These are phyloP conservation scores for Rhynchopsitta pachyrhyncha DNA, from an alignment of 2,113 vertebrate species.

Conservation along the genomic window DNA sequence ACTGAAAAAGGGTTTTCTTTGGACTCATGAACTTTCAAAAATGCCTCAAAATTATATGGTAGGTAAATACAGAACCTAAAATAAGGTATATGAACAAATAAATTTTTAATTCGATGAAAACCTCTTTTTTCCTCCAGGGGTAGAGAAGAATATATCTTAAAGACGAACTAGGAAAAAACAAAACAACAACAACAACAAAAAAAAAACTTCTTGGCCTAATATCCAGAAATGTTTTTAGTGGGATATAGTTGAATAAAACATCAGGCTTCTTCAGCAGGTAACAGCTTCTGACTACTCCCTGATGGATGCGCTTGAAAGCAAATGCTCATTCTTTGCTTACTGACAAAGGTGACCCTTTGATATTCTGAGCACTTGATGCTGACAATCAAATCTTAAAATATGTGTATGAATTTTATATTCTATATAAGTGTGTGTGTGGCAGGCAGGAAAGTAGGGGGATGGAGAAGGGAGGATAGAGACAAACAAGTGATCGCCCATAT, in stretches of 20 bases:
- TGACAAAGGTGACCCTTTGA: slow-evolving; percentile 70
- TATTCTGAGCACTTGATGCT: slow-evolving; percentile 66
- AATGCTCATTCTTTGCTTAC: slow-evolving; percentile 70
- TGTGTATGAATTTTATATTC: slow-evolving; percentile 33
- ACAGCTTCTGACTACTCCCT: slow-evolving; percentile 66
- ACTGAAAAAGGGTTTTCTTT: neutral
- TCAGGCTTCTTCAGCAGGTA: slow-evolving; percentile 64
- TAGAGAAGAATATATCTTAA: neutral
- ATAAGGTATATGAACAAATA: neutral
- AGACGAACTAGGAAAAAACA: neutral
- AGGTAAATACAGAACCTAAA: neutral
- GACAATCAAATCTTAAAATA: slow-evolving; percentile 60
- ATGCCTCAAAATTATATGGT: neutral
- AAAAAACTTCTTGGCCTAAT: slow-evolving; percentile 18
- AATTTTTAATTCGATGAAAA: neutral
- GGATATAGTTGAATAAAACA: slow-evolving; percentile 73
- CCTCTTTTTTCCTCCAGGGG: neutral
- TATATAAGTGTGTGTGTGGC: neutral
- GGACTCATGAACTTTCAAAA: neutral
- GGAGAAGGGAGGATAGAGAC: neutral
- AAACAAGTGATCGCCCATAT: neutral
- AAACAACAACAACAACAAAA: neutral
- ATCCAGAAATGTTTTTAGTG: slow-evolving; percentile 60
- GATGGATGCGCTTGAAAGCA: slow-evolving; percentile 68
- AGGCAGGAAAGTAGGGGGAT: neutral